phyloP scores from a whole-genome alignment of 2,888 invertebrate species.

The Sacculina carcini region DNA sequence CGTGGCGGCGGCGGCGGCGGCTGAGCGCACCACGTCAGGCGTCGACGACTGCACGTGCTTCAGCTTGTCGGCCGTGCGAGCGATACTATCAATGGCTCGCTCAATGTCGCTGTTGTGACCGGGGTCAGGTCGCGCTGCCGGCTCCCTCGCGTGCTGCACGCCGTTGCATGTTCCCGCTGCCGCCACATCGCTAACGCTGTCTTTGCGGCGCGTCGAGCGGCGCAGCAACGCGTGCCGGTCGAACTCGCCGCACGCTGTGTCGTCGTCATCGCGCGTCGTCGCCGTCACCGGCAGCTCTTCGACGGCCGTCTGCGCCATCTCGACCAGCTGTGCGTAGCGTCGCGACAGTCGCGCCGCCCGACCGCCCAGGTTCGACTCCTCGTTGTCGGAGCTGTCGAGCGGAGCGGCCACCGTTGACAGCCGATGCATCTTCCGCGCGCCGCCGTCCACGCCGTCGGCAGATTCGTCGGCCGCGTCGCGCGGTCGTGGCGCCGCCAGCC shows the following conservation, averaged over 20 bases:
- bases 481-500: slow-evolving; percentile 1
- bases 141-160: background rate
- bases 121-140: background rate
- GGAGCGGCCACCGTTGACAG: slow-evolving; percentile 6
- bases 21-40: slow-evolving; percentile 1
- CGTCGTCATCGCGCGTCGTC: slow-evolving; percentile 19
- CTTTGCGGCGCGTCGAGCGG: slow-evolving; percentile 51
- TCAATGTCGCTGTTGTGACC: slow-evolving; percentile 4
- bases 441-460: slow-evolving; percentile 11
- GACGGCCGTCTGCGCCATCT: slow-evolving; percentile 11
- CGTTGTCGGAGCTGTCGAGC: slow-evolving; percentile 12
- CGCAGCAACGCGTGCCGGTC: slow-evolving; percentile 57
- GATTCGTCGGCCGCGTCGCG: slow-evolving; percentile 4
- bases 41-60: background rate
- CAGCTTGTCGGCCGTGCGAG: slow-evolving; percentile 2
- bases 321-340: slow-evolving; percentile 10
- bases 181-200: slow-evolving; percentile 18
- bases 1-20: slow-evolving; percentile 9
- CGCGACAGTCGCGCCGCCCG: slow-evolving; percentile 9
- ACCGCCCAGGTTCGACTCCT: slow-evolving; percentile 10
- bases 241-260: slow-evolving; percentile 38
- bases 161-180: slow-evolving; percentile 4
- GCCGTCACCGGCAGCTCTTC: slow-evolving; percentile 9
- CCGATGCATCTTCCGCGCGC: slow-evolving; percentile 8
- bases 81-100: slow-evolving; percentile 1